A percentile compares a stretch with the other conserved stretches of the same genome.
These are phyloP conservation scores for Eupithecia subumbrata DNA, from an alignment of 2,888 invertebrate genomes.

Conservation along the genomic window DNA sequence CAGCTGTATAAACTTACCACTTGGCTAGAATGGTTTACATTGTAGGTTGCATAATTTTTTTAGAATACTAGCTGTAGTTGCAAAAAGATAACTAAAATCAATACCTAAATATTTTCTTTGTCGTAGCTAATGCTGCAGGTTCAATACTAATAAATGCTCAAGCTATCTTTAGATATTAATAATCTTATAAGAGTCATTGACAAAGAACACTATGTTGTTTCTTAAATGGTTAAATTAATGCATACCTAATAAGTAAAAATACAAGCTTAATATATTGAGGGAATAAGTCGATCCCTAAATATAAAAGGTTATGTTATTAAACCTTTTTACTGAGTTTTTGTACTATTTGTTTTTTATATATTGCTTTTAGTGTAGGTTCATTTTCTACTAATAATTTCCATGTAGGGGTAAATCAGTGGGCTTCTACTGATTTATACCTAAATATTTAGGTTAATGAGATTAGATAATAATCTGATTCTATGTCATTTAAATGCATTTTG, in stretches of 20 bases:
- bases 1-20: slow-evolving; percentile 83
- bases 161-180: background rate
- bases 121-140: background rate
- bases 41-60: slow-evolving; percentile 60
- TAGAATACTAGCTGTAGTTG: background rate
- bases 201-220: background rate
- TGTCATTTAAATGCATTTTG: slow-evolving; percentile 6
- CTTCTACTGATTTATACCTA: background rate
- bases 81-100: background rate
- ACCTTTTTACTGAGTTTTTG: background rate
- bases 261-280: background rate
- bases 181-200: background rate
- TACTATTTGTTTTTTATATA: background rate
- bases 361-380: background rate
- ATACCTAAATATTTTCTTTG: background rate
- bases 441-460: background rate
- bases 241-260: background rate
- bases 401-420: background rate
- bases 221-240: background rate
- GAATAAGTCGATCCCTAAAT: background rate
- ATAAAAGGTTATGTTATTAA: background rate
- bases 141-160: slow-evolving; percentile 1
- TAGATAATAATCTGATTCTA: slow-evolving; percentile 1
- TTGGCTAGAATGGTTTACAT: slow-evolving; percentile 86
- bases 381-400: background rate